Base-by-base conservation (phyloP, 1,140 invertebrate species). In the Diabrotica undecimpunctata region DNA sequence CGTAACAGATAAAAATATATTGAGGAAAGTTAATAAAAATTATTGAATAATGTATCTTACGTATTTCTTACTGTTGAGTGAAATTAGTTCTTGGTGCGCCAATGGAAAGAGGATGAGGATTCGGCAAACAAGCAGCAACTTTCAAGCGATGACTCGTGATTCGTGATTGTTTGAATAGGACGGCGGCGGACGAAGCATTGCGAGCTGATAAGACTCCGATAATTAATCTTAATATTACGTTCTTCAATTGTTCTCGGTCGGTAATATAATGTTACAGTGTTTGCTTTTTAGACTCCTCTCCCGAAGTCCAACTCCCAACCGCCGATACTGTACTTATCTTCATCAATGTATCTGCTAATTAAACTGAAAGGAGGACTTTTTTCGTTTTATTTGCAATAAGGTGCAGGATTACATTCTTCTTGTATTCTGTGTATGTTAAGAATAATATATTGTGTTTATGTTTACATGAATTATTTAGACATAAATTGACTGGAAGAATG, bases 221-320 rank as follows among this genome's bases (percentile, higher is more conserved):
- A 72, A 72, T 72, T 72, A 70, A 72, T 72, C 70, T 72, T 72
- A 70, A 72, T 72, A 72, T 72, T 65, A 54, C 66, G 70, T 72
- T 72, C 68, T 68, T 68, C 67, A 53, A 70, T 70, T 67, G 68
- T 65, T 69, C 59, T 35, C 59, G 25, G 9, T 52, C 5, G 9
- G 9, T 54, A 41, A 53, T 46, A 52, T 59, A 59, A 59, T 61
- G 46, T 52, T 61, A 51, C 57, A 37, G 37, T 59, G 57, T 59
- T 59, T 59, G 41, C 57, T 59, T 14, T 55, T 55, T 55, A 55
- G 9, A 11, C 25, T 25, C 10, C 54, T 35, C 54, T 36, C 11
- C 54, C 54, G 25, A 55, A 55, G 13, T 10, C 9, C 13, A 54
- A n/a, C 41, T 46, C 41, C 41, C n/a, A 46, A 46, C n/a, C 41